Percentiles rank a stretch among this genome's conserved stretches.
Evolutionary conservation across 2,888 invertebrate species (phyloP).

Genomic region (Caenorhabditis angaria): DNA sequence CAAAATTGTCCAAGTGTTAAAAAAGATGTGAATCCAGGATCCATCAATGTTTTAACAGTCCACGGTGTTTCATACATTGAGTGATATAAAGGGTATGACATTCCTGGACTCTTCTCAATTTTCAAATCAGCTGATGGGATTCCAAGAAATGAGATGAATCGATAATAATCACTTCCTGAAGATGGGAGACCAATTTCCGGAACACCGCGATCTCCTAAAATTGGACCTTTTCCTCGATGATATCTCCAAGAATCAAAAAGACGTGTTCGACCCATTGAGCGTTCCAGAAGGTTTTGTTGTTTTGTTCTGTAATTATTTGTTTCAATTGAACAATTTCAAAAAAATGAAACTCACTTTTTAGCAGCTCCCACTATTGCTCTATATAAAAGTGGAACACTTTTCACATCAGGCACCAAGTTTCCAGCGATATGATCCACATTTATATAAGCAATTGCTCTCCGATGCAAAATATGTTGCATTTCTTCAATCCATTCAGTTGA

Average conservation of each 20-base stretch:
- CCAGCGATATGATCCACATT: conserved; percentile 61
- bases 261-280: conserved; percentile 25
- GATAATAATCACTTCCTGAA: conserved; percentile 50
- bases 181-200: conserved; percentile 50
- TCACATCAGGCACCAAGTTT: conserved; percentile 43
- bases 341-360: conserved; percentile 14
- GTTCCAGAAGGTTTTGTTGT: conserved; percentile 31
- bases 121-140: conserved; percentile 51
- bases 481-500: conserved; percentile 76
- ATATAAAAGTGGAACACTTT: conserved; percentile 47
- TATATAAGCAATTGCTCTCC: conserved; percentile 55
- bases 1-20: conserved; percentile 42
- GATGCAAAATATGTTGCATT: conserved; percentile 24
- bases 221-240: conserved; percentile 37
- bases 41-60: conserved; percentile 44
- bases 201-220: conserved; percentile 39
- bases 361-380: conserved; percentile 43
- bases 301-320: conserved; percentile 37
- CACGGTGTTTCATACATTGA: conserved; percentile 55
- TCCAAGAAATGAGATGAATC: conserved; percentile 49
- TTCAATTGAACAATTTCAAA: too few relatives aligned
- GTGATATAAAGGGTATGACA: conserved; percentile 53
- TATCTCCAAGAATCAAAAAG: conserved; percentile 50
- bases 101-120: conserved; percentile 39
- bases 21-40: conserved; percentile 26